Evolutionary conservation across 2,797 vertebrate genomes (phyloP).

Genomic region (Molossus molossus): DNA sequence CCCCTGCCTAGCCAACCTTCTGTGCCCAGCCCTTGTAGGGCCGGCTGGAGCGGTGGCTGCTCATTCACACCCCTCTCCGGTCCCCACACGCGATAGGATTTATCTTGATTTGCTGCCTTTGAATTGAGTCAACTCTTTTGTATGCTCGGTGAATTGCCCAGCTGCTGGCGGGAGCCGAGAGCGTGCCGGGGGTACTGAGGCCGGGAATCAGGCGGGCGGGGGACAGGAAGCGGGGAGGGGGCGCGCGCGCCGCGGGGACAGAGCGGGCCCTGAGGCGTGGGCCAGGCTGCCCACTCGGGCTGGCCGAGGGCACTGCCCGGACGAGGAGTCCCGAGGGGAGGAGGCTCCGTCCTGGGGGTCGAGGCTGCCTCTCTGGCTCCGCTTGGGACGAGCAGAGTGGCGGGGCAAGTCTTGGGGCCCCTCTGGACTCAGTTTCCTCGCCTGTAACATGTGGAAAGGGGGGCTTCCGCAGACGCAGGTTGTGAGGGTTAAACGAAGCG

Average conservation of each 20-base stretch:
- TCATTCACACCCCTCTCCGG: slow-evolving; percentile 71
- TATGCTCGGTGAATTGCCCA: slow-evolving; percentile 93
- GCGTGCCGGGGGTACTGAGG: slow-evolving; percentile 92
- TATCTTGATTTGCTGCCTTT: slow-evolving; percentile 95
- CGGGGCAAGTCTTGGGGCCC: neutral
- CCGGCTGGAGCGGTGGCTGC: slow-evolving; percentile 22
- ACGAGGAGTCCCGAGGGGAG: neutral
- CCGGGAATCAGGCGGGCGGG: slow-evolving; percentile 64
- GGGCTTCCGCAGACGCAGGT: neutral
- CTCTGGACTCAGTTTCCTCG: slow-evolving; percentile 67
- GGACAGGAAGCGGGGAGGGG: slow-evolving; percentile 77
- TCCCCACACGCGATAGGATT: slow-evolving; percentile 80
- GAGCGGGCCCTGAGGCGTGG: neutral
- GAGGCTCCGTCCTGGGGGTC: neutral
- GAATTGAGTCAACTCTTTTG: slow-evolving; percentile 96
- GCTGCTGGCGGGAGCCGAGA: slow-evolving; percentile 89
- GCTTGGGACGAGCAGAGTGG: neutral
- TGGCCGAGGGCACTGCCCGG: neutral
- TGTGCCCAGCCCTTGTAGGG: neutral
- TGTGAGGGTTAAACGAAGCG: neutral
- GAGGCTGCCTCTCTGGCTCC: neutral
- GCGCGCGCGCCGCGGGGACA: neutral
- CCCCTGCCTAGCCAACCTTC: neutral
- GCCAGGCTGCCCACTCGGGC: neutral
- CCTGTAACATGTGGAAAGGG: neutral